Base-by-base conservation (phyloP, 2,888 invertebrate genomes). In the Plebejus anna region DNA sequence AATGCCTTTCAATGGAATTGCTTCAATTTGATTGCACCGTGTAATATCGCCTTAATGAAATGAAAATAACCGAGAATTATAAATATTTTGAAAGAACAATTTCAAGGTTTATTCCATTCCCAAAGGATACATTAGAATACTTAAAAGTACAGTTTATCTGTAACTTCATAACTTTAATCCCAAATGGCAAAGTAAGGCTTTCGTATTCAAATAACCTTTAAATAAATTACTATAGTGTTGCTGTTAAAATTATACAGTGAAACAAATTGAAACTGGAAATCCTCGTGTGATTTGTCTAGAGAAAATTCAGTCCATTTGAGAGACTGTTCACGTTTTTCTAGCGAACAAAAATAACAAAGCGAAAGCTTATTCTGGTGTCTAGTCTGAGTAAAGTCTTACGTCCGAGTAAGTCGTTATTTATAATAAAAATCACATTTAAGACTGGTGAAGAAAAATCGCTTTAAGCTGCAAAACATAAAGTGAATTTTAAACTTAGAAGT, bases 401-500 rank as follows among this genome's bases (percentile, higher is more conserved):
- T 61, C 61, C 9, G 13, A 66, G 66, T 66, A 13, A 36, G 66
- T 66, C 36, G 32, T 66, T 66, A 66, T 66, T 66, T 66, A 32
- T 36, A 66, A 66, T 66, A 66, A 66, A 32, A 66, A 36, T 36
- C 66, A 32, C 66, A 36, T 66, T 66, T 66, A 16, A 66, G 13
- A 5, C 66, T 22, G 66, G 66, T 36, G 32, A 66, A 66, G 66
- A 36, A 3, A 32, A 66, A 36, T 66, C 13, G 66, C 4, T 32
- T 66, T 32, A 32, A 32, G 32, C 1, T 66, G 32, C 1, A 66
- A 66, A 32, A 28, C 11, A 28, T 9, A 28, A 28, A 32, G 13
- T 13, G 4, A 61, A 2, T 3, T 61, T 13, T 4, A 66, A 32
- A 32, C 32, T 32, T 13, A 13, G 11, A 32, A 32, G 22, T 22